These are phyloP conservation scores for Dreissena rostriformis DNA, from an alignment of 1,140 invertebrate genomes.

Conservation along the genomic window DNA sequence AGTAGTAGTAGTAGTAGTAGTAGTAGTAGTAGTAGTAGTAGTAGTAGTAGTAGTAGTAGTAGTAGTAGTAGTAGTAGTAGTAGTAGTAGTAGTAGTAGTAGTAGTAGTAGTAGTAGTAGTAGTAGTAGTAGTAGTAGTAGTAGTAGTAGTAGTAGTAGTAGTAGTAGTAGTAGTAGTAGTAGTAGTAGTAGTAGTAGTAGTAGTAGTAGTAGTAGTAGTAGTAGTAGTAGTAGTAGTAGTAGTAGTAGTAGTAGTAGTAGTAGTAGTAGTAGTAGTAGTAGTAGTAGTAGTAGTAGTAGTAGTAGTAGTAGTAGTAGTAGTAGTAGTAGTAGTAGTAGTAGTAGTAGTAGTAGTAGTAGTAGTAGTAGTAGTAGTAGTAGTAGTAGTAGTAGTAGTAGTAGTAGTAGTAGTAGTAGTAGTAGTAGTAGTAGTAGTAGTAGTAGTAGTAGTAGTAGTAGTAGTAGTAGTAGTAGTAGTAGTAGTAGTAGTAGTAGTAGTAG, in stretches of 20 bases:
- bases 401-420: constrained; percentile 6
- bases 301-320: constrained; percentile 3
- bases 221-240: constrained; percentile 6
- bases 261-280: constrained; percentile 1
- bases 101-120: constrained; percentile 6
- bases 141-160: constrained; percentile 6
- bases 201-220: constrained; percentile 6
- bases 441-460: constrained; percentile 6
- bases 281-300: neutral
- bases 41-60: neutral
- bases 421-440: constrained; percentile 2
- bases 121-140: constrained; percentile 1
- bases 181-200: constrained; percentile 6
- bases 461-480: constrained; percentile 2
- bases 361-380: constrained; percentile 6
- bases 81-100: constrained; percentile 3
- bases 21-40: neutral
- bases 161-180: constrained; percentile 6
- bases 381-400: constrained; percentile 6
- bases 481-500: constrained; percentile 2
- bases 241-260: constrained; percentile 3
- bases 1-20: neutral
- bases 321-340: constrained; percentile 6
- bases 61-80: constrained; percentile 3
- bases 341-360: constrained; percentile 6